Base-by-base conservation (phyloP, 2,888 invertebrate genomes). In the Dastarcus helophoroides region DNA sequence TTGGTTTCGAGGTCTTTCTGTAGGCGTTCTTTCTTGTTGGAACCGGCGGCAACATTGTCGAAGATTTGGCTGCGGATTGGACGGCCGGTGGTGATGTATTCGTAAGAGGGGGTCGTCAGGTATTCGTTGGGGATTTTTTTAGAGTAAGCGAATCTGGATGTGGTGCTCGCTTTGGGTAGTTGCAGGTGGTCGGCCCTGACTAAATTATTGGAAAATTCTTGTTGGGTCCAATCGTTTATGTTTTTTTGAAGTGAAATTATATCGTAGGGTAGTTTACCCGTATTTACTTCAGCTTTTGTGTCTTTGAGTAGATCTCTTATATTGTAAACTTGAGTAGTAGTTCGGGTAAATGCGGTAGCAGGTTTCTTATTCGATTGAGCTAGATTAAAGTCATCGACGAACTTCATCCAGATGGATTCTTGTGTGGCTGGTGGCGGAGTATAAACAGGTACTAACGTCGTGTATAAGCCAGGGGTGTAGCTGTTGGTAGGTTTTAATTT, bases 161-260 rank as follows among this genome's bases (percentile, higher is more conserved):
- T 27, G n/a, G 69, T 3, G 65, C 62, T 35, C 60, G 66, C 44
- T 32, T 30, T 11, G 22, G 31, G 13, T 35, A n/a, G n/a, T 25
- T 37, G 13, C 25, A 22, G 13, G 2, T 26, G 12, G 10, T 31
- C 31, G 8, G 12, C 31, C 6, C 31, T 31, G 3, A 31, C 27
- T 16, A 27, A 31, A 7, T 12, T 59, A 33, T 68, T 68, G 1
- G 76, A 71, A 54, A 71, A 82, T 45, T 78, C 77, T 60, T 79
- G 77, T 45, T 76, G 77, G 1, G 85, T 86, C 86, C 86, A 86
- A 39, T 79, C 78, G 46, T 86, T 83, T 33, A 86, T 86, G 43
- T 80, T 84, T 43, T 82, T 80, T 52, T 85, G 85, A 19, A 86
- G 61, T 48, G 76, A 73, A 8, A 74, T 69, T 8, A 83, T 70